Evolutionary conservation across 2,888 invertebrate species (phyloP), one percentile per base, ranked within the genome.

Genomic region (Drosophila yooni): DNA sequence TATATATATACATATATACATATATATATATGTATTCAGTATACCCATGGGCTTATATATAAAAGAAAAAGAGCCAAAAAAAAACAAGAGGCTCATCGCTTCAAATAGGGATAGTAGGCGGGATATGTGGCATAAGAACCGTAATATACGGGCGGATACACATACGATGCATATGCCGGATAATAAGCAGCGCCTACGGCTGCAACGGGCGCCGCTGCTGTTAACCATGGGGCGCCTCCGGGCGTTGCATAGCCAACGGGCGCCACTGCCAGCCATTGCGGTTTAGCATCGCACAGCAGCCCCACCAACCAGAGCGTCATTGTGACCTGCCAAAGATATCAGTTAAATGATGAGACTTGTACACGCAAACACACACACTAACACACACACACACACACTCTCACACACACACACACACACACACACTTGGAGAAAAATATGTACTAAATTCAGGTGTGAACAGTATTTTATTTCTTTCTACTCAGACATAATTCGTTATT

Each of bases 101-200:
- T 67, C 3, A 82, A 50, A 58, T 88, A 83, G 1, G 87, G 60
- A 70, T 90, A 88, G 51, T 88, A 86, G 64, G 81, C 83, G 36
- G 87, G 87, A 86, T 88, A 88, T 53, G 89, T 72, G 76, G 90
- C 87, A 64, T 88, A 88, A 57, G 87, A 64, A 60, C 84, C 89
- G 64, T 88, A 87, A 63, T 87, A 88, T 2, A 77, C 74, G 8
- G 90, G 90, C 46, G 77, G 48, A 69, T 87, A 87, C 71, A 89
- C 58, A 83, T 87, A 87, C 68, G 87, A 59, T 40, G 87, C 84
- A 59, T 87, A 90, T 34, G 89, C 82, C 68, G 90, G 87, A 74
- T 90, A 90, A 62, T 89, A 86, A 50, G 83, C 81, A 40, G 59
- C 58, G 8, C 62, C 58, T 56, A 70, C n/a, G 40, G 70, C 48